phyloP scores from a whole-genome alignment of 2,888 invertebrate species.

The Dioctria linearis region DNA sequence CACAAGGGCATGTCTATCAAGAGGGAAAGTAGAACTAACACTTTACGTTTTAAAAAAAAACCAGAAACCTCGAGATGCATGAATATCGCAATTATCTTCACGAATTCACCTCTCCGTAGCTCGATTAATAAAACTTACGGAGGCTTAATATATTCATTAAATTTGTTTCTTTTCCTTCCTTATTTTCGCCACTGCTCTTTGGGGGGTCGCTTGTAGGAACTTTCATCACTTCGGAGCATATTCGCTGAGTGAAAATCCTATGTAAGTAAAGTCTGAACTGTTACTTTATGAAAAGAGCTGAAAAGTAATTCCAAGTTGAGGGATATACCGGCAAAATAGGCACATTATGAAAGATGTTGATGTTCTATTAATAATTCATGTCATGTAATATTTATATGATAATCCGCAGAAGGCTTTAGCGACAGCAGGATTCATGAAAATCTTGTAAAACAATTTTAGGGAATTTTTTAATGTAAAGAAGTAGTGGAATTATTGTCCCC shows the following conservation, averaged over 20 bases:
- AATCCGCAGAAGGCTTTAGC: conserved; percentile 54
- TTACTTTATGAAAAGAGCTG: conserved; percentile 21
- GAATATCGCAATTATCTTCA: conserved; percentile 54
- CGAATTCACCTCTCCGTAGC: conserved; percentile 46
- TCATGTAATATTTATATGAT: conserved; percentile 59
- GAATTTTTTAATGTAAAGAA: conserved; percentile 12
- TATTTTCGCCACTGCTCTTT: conserved; percentile 28
- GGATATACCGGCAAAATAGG: conserved; percentile 47
- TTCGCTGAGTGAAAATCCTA: background rate
- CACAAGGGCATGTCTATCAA: conserved; percentile 4
- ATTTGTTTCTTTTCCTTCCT: conserved; percentile 46
- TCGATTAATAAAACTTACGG: conserved; percentile 52
- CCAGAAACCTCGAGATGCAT: conserved; percentile 32
- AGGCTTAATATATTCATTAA: conserved; percentile 57
- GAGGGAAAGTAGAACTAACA: background rate
- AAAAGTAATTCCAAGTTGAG: conserved; percentile 26
- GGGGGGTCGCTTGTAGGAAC: background rate
- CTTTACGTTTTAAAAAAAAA: conserved; percentile 3
- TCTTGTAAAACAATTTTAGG: conserved; percentile 23
- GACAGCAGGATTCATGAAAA: conserved; percentile 20
- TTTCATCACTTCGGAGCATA: conserved; percentile 38
- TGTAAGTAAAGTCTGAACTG: background rate
- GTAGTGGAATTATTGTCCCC: conserved; percentile 3
- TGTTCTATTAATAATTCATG: conserved; percentile 59
- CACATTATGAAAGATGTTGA: conserved; percentile 56